Evolutionary conservation across 2,888 invertebrate genomes (phyloP).

Genomic region (Silvanus unidentatus): DNA sequence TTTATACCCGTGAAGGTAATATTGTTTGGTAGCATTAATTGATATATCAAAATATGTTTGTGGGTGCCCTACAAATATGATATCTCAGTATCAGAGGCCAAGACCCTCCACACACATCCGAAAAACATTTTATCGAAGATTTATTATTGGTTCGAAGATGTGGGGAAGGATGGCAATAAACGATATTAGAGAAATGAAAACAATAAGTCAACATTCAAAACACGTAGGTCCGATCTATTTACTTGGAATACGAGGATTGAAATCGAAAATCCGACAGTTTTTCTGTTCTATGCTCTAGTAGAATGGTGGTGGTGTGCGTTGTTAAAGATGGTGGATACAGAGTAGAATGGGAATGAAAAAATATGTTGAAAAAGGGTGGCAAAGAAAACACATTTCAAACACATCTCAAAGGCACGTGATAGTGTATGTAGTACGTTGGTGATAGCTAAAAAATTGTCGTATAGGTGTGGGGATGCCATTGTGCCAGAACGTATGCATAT

Average conservation of each 20-base stretch:
- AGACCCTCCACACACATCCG: no score
- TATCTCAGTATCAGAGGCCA: no score
- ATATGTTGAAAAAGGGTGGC: neutral
- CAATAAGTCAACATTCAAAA: conserved; percentile 18
- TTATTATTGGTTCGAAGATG: no score
- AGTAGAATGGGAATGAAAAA: neutral
- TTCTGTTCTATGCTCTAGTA: conserved; percentile 3
- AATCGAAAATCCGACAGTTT: conserved; percentile 36
- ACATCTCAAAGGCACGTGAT: conserved; percentile 19
- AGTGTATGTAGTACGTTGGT: conserved; percentile 9
- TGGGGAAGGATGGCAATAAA: no score
- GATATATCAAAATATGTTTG: no score
- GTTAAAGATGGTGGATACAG: neutral
- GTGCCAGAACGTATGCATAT: conserved; percentile 30
- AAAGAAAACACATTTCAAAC: conserved; percentile 26
- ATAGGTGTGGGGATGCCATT: conserved; percentile 23
- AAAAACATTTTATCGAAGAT: no score
- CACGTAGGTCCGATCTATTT: conserved; percentile 39
- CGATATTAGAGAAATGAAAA: conserved; percentile 1
- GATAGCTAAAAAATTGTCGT: conserved; percentile 32
- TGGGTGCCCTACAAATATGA: no score
- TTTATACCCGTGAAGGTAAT: no score
- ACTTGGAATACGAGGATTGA: conserved; percentile 37
- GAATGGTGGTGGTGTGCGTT: neutral
- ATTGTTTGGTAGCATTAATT: no score